These are phyloP conservation scores for Pithys albifrons DNA, from an alignment of 2,113 vertebrate species.

Conservation along the genomic window DNA sequence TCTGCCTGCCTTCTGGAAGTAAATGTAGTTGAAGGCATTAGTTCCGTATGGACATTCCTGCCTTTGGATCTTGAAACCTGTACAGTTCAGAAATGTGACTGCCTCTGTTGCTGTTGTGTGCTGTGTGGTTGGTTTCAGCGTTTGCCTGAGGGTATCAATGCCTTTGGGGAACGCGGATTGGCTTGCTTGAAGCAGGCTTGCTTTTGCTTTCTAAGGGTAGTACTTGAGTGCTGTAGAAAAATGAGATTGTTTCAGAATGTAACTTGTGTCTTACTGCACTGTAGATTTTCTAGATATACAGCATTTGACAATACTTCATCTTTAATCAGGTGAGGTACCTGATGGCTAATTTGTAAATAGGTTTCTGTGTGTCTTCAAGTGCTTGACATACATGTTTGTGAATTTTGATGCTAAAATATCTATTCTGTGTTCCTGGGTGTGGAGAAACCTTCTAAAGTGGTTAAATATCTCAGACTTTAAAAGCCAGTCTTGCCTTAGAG, in stretches of 20 bases:
- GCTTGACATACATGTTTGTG: neutral
- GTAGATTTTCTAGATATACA: neutral
- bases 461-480: neutral
- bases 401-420: neutral
- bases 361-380: neutral
- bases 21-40: neutral
- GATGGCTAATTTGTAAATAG: neutral
- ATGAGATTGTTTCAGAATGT: neutral
- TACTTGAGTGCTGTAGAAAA: neutral
- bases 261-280: neutral
- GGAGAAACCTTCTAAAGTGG: neutral
- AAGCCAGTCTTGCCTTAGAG: neutral
- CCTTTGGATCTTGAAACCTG: neutral
- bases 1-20: neutral
- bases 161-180: neutral
- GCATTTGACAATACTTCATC: neutral
- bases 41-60: neutral
- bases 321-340: neutral
- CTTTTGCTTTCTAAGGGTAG: neutral
- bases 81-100: neutral
- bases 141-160: neutral
- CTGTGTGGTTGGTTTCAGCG: neutral
- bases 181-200: neutral
- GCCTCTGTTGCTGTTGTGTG: rapidly evolving
- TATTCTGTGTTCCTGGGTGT: neutral